Conservation (phyloP, 92 coral and sea anemone genomes). For the Palythoa grandiflora region DNA sequence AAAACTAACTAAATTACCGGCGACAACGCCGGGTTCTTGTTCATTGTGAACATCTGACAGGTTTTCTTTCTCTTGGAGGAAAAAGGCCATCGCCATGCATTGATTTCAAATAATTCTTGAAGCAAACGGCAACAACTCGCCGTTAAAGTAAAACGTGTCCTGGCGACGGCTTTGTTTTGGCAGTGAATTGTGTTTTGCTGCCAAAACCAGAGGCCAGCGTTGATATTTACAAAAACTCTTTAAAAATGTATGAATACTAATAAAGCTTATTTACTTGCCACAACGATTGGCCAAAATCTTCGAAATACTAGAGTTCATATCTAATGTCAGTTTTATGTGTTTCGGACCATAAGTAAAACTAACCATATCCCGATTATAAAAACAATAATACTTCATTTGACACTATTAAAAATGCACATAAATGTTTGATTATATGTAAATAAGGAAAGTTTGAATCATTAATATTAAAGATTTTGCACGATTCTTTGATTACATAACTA, state of each 20-base stretch:
- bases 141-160: neutral
- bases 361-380: neutral
- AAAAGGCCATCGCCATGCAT: neutral
- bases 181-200: slow-evolving; percentile 1
- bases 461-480: neutral
- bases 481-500: neutral
- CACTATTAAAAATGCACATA: no score
- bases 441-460: neutral
- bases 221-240: neutral
- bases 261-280: neutral
- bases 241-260: neutral
- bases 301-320: neutral
- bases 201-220: neutral
- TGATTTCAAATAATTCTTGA: neutral
- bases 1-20: neutral
- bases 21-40: neutral
- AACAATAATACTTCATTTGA: neutral
- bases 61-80: neutral
- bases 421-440: neutral
- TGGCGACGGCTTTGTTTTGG: neutral
- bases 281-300: neutral
- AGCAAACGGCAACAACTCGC: no score
- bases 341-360: no score
- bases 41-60: neutral
- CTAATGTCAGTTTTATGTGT: neutral